These are phyloP conservation scores for Archocentrus centrarchus DNA, from an alignment of 2,113 vertebrate species.

Conservation along the genomic window DNA sequence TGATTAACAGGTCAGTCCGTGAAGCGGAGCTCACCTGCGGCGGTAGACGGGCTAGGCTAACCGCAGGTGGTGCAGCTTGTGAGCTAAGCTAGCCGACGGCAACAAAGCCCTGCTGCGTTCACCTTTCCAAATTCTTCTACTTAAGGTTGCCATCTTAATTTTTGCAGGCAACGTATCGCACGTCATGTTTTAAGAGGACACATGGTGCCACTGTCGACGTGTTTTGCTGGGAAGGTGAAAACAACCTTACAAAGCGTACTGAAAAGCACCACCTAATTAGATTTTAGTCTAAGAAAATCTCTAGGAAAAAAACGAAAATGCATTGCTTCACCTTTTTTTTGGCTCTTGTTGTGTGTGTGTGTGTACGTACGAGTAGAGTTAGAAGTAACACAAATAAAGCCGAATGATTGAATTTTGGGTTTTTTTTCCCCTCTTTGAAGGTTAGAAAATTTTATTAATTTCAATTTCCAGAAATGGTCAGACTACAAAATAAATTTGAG, in stretches of 20 bases:
- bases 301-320: background rate
- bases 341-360: background rate
- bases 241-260: background rate
- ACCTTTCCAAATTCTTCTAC: constrained; percentile 46
- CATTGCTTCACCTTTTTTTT: background rate
- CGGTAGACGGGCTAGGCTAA: background rate
- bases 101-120: constrained; percentile 66
- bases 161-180: constrained; percentile 4
- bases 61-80: background rate
- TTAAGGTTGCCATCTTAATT: constrained; percentile 68
- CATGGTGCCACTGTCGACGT: background rate
- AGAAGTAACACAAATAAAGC: background rate
- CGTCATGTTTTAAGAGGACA: constrained; percentile 24
- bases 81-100: constrained; percentile 41
- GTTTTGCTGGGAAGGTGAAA: background rate
- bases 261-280: background rate
- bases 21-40: background rate
- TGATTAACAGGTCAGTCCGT: constrained; percentile 20
- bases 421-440: background rate
- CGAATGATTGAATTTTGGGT: background rate
- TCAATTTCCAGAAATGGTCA: background rate
- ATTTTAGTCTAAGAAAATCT: background rate
- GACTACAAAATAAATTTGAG: background rate
- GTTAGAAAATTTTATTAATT: background rate
- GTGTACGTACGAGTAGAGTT: background rate